phyloP scores from a whole-genome alignment of 2,888 invertebrate genomes.

The Xestia c-nigrum region DNA sequence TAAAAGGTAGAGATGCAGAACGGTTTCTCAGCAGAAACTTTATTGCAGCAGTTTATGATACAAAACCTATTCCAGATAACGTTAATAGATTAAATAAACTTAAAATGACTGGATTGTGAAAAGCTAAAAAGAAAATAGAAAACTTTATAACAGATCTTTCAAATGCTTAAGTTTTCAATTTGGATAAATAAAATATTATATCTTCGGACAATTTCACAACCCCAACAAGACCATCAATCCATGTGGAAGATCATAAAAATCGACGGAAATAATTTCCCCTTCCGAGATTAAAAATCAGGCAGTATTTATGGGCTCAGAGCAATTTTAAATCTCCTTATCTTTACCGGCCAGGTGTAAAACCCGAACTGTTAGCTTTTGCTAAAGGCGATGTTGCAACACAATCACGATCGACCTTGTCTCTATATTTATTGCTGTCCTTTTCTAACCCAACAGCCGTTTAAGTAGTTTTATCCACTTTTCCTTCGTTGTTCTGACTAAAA shows the following conservation, averaged over 20 bases:
- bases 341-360: conserved; percentile 82
- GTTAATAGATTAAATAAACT: conserved; percentile 16
- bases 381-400: conserved; percentile 78
- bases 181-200: background rate
- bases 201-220: conserved; percentile 7
- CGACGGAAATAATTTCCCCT: conserved; percentile 52
- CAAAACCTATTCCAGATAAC: conserved; percentile 10
- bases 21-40: conserved; percentile 37
- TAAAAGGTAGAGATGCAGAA: conserved; percentile 37
- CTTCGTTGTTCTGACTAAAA: conserved; percentile 48
- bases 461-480: conserved; percentile 23
- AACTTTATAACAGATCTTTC: background rate
- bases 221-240: conserved; percentile 20
- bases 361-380: conserved; percentile 76
- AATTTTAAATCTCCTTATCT: conserved; percentile 81
- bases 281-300: conserved; percentile 67
- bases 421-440: conserved; percentile 73
- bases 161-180: background rate
- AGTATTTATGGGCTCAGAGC: conserved; percentile 69
- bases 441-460: conserved; percentile 61
- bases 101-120: background rate
- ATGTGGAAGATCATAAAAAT: conserved; percentile 39
- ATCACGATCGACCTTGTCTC: conserved; percentile 84
- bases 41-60: conserved; percentile 15
- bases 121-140: no score